Evolutionary conservation across 1,140 invertebrate genomes (phyloP), one percentile per base, ranked within the genome.

Genomic region (Drosophila jambulina): DNA sequence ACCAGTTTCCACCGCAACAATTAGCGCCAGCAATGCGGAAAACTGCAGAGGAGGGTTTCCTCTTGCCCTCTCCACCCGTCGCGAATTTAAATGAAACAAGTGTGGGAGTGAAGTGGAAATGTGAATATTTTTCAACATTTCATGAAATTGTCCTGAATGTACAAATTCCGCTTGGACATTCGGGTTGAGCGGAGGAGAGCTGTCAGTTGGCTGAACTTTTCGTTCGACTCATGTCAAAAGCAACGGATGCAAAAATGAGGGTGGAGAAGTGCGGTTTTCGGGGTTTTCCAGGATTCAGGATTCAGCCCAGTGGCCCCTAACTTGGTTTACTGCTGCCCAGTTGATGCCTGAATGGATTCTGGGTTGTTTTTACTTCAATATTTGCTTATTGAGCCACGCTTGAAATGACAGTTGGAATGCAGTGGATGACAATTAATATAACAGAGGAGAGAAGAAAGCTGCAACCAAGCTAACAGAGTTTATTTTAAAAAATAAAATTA

Each of bases 351-450:
- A 42, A 51, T 61, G 58, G 51, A 21, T 65, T 78, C 48, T 38
- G 48, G 68, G 48, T 72, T 67, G 38, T 49, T 69, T 63, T 51
- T 13, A 49, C 56, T 72, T 78, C 76, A 78, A 84, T 90, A 88
- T 87, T 88, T 88, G 77, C 61, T 78, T 70, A 80, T 80, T 69
- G 80, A 83, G 68, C 56, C 63, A 76, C 71, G 71, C 80, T 77
- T 74, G 68, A 76, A 77, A 43, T 75, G 60, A 64, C 75, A 62
- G 27, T 64, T 54, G 58, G 67, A 36, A 27, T 42, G 48, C 29
- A 46, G 23, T 45, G 32, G 40, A 40, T 38, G 40, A 34, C 51
- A 43, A 54, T 38, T 25, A 36, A 64, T 43, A 19, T 27, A 13
- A 49, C 36, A 21, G 6, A 12, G 15, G 4, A 19, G 13, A 29